These are phyloP conservation scores for Sylvia borin DNA, from an alignment of 2,797 vertebrate species.

Conservation along the genomic window DNA sequence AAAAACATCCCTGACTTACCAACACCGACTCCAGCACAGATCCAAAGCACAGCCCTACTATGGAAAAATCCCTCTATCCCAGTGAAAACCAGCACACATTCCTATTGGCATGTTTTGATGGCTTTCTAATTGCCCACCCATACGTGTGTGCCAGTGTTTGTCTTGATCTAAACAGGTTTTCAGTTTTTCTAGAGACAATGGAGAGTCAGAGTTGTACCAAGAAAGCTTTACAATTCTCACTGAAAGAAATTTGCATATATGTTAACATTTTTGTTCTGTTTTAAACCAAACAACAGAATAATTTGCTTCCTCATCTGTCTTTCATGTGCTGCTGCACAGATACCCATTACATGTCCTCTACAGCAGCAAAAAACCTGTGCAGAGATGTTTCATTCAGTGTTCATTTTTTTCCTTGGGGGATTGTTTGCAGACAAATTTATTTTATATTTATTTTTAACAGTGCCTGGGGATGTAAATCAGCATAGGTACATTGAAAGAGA, in stretches of 20 bases:
- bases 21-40: neutral
- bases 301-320: neutral
- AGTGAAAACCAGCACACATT: neutral
- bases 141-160: neutral
- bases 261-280: neutral
- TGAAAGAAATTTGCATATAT: neutral
- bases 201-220: neutral
- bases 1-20: accelerated
- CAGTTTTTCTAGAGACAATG: neutral
- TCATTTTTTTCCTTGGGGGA: neutral
- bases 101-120: neutral
- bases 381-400: neutral
- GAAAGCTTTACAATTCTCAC: neutral
- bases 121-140: neutral
- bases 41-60: neutral
- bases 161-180: neutral
- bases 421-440: neutral
- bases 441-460: neutral
- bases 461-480: neutral
- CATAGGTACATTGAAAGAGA: neutral
- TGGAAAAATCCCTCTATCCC: neutral
- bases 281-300: neutral
- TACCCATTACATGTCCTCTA: neutral
- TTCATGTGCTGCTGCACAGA: neutral
- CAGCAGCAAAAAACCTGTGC: neutral